phyloP scores from a whole-genome alignment of 2,888 invertebrate genomes.

The Digitonthophagus gazella region DNA sequence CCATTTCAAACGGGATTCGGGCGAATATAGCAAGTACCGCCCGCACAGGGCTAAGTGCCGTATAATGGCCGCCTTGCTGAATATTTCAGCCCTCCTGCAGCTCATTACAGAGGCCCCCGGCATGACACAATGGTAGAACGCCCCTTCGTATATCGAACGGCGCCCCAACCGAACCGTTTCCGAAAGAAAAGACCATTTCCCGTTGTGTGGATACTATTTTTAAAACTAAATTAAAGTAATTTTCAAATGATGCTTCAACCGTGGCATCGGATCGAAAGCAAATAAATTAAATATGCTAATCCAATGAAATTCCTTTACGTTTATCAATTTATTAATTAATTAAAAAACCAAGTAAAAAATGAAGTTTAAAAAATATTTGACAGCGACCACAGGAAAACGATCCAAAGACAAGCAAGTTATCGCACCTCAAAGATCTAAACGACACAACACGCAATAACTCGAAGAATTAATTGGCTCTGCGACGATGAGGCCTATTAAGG shows the following conservation, averaged over 20 bases:
- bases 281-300: no score
- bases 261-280: no score
- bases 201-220: no score
- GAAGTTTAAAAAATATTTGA: conserved; percentile 19
- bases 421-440: not conserved
- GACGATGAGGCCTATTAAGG: conserved; percentile 11
- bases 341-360: no score
- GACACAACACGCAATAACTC: conserved; percentile 14
- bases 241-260: no score
- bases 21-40: conserved; percentile 3
- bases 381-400: conserved; percentile 12
- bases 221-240: no score
- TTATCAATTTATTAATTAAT: no score
- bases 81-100: conserved; percentile 42
- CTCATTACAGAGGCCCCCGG: conserved; percentile 36
- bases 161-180: conserved; percentile 14
- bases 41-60: conserved; percentile 36
- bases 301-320: no score
- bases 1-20: conserved; percentile 18
- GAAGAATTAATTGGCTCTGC: conserved; percentile 11
- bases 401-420: not conserved
- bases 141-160: no score
- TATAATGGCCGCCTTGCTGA: conserved; percentile 44
- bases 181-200: conserved; percentile 17
- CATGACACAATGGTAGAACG: not conserved